Conservation (phyloP, 2,113 vertebrate genomes). For the Peromyscus leucopus region DNA sequence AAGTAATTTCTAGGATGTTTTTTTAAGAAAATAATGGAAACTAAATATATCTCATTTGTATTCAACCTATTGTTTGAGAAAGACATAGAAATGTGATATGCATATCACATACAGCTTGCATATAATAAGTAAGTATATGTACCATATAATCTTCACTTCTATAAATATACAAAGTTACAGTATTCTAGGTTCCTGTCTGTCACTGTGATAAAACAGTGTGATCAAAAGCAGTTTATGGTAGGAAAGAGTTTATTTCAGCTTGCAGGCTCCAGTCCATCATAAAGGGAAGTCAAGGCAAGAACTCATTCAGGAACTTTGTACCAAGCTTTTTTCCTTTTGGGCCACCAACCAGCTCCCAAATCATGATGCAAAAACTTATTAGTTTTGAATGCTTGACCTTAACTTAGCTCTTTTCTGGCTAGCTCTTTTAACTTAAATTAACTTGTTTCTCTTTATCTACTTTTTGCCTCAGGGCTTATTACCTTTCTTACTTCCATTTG, state of each 20-base stretch:
- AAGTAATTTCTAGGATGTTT: constrained; percentile 2
- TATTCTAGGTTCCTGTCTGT: background rate
- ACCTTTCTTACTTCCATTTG: background rate
- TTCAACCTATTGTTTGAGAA: background rate
- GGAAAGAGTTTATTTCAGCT: background rate
- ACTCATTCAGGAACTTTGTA: background rate
- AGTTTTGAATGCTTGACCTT: background rate
- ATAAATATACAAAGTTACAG: background rate
- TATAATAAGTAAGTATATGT: background rate
- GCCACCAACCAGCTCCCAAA: background rate
- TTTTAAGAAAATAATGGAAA: constrained; percentile 1
- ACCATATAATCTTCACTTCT: background rate
- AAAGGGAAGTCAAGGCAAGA: background rate
- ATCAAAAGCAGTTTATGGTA: background rate
- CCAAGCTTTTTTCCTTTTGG: background rate
- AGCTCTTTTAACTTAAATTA: background rate
- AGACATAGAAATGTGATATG: background rate
- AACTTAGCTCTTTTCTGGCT: background rate
- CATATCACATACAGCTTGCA: background rate
- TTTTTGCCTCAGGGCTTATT: background rate
- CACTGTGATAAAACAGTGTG: background rate
- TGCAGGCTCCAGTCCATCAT: background rate
- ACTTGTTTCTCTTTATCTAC: background rate
- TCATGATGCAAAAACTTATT: background rate
- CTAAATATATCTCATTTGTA: background rate